These are phyloP conservation scores for Colletes collaris DNA, from an alignment of 2,888 invertebrate genomes.

Conservation along the genomic window DNA sequence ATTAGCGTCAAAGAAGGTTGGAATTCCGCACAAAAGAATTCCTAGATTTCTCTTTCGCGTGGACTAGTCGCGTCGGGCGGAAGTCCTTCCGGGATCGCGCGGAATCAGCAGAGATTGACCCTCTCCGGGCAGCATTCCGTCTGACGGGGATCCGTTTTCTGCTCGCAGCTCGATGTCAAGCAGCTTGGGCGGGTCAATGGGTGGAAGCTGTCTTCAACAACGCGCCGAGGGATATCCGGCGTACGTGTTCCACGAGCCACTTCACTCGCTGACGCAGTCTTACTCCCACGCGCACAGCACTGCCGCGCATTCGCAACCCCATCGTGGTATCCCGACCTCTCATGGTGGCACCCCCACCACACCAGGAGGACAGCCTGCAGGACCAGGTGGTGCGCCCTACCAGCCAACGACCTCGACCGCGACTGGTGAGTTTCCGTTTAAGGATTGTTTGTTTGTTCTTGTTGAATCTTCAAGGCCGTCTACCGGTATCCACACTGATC, in stretches of 20 bases:
- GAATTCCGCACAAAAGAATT: too few species aligned
- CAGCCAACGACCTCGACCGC: conserved; percentile 85
- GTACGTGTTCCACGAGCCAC: conserved; percentile 96
- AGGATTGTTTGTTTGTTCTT: conserved; percentile 66
- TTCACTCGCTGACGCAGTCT: conserved; percentile 89
- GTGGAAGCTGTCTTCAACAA: conserved; percentile 93
- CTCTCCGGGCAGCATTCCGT: conserved; percentile 18
- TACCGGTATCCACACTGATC: neutral
- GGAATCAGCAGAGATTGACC: conserved; percentile 16
- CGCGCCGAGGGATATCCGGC: conserved; percentile 90
- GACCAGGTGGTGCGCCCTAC: conserved; percentile 82
- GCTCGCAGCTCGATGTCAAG: conserved; percentile 93
- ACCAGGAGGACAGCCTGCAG: conserved; percentile 85
- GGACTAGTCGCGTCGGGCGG: conserved; percentile 3
- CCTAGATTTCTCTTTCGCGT: too few species aligned
- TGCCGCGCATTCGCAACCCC: conserved; percentile 91
- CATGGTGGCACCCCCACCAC: conserved; percentile 86
- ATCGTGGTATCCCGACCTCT: conserved; percentile 81
- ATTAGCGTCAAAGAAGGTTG: too few species aligned
- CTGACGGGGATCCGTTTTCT: conserved; percentile 38
- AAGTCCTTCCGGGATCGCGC: neutral
- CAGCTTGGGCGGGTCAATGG: conserved; percentile 89
- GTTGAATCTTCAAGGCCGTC: conserved; percentile 73
- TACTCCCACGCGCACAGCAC: conserved; percentile 90
- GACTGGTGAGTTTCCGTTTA: conserved; percentile 85